Percentiles rank a stretch among this genome's conserved stretches.
phyloP scores from a whole-genome alignment of 2,113 vertebrate genomes.

The Tragelaphus buxtoni region DNA sequence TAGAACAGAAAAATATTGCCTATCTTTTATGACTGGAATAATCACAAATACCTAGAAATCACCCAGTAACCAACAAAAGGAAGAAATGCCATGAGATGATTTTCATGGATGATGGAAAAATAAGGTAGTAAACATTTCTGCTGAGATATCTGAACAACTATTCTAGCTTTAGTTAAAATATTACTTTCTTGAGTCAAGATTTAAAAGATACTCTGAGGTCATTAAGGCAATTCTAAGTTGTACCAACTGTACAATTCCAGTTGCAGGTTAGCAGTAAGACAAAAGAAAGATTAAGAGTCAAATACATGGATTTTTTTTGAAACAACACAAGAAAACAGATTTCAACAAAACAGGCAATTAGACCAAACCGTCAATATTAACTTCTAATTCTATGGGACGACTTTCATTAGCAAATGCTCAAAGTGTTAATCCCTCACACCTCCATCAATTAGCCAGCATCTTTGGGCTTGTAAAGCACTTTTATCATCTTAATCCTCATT shows the following conservation, averaged over 20 bases:
- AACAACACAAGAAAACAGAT: constrained; percentile 28
- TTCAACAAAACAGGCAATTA: constrained; percentile 39
- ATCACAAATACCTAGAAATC: neutral
- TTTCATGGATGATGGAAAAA: neutral
- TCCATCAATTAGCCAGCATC: constrained; percentile 44
- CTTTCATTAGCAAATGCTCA: constrained; percentile 34
- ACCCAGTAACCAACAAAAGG: neutral
- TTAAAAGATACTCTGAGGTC: neutral
- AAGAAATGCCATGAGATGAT: neutral
- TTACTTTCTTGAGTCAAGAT: neutral
- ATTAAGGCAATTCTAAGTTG: neutral
- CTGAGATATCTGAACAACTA: neutral
- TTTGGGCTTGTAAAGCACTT: neutral
- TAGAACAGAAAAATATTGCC: neutral
- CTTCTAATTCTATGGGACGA: constrained; percentile 33
- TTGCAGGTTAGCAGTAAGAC: neutral
- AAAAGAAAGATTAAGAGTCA: neutral
- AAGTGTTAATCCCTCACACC: constrained; percentile 44
- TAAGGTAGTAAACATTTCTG: neutral
- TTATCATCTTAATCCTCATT: neutral
- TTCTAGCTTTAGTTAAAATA: neutral
- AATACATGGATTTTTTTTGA: neutral
- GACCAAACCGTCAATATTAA: constrained; percentile 17
- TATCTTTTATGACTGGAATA: neutral
- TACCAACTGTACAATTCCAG: neutral